Conservation (phyloP, 2,113 vertebrate genomes). For the Clarias macrocephalus region DNA sequence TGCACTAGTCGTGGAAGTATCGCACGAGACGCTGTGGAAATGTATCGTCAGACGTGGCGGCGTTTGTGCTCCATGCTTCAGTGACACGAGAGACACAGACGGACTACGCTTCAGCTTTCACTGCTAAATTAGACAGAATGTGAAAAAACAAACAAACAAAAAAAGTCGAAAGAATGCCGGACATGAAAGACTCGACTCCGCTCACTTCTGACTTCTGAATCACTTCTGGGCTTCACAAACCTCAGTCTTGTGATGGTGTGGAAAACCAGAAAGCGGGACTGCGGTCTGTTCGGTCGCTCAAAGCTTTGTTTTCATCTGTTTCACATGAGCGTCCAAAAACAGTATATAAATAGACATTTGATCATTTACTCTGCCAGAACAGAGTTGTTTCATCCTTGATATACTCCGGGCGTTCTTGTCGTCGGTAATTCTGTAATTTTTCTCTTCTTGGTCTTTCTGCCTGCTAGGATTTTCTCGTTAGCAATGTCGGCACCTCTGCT, state of each 20-base stretch:
- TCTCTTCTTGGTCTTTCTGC: not conserved
- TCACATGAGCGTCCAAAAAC: no score
- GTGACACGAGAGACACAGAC: no score
- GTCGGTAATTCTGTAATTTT: not conserved
- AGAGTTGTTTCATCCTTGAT: not conserved
- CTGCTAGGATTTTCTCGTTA: constrained; percentile 8
- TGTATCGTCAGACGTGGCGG: not conserved
- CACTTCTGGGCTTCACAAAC: not conserved
- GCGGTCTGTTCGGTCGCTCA: not conserved
- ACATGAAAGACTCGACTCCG: not conserved
- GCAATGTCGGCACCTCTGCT: not conserved
- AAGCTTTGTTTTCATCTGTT: not conserved
- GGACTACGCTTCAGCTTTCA: not conserved
- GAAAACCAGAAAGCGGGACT: not conserved
- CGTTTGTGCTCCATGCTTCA: not conserved
- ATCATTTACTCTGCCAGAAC: not conserved
- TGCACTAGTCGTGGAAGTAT: no score
- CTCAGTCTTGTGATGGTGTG: not conserved
- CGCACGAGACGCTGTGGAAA: no score
- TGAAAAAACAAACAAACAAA: no score
- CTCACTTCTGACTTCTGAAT: not conserved
- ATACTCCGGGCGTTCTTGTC: not conserved
- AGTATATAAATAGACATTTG: not conserved
- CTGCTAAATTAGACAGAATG: not conserved
- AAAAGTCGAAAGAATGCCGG: not conserved